These are phyloP conservation scores for Leucoma salicis DNA, from an alignment of 2,888 invertebrate species.

Conservation along the genomic window DNA sequence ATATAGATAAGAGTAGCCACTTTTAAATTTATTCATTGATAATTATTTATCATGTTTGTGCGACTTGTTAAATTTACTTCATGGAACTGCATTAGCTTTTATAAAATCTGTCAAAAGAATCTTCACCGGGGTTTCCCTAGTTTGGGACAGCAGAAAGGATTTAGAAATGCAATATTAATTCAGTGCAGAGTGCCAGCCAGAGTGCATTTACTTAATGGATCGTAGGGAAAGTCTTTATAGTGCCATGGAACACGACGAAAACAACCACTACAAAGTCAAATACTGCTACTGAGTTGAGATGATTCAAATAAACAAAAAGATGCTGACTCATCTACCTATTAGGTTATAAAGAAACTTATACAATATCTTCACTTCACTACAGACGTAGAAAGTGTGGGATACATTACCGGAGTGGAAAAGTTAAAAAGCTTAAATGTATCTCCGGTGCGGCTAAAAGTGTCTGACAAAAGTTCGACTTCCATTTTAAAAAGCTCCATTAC, in stretches of 20 bases:
- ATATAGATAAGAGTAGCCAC: too few species aligned
- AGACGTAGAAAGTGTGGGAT: constrained; percentile 72
- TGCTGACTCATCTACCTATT: constrained; percentile 56
- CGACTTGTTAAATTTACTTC: too few species aligned
- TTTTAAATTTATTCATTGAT: too few species aligned
- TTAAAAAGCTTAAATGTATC: constrained; percentile 83
- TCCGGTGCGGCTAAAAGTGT: constrained; percentile 81
- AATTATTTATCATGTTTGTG: too few species aligned
- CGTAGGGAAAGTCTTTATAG: constrained; percentile 75
- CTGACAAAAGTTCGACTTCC: constrained; percentile 82
- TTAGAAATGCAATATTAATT: constrained; percentile 85
- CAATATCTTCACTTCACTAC: constrained; percentile 61
- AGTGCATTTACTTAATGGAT: constrained; percentile 80
- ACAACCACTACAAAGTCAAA: constrained; percentile 51
- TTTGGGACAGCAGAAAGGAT: constrained; percentile 43
- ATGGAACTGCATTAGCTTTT: too few species aligned
- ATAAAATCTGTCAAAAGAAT: too few species aligned
- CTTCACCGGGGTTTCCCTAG: too few species aligned
- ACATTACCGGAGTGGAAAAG: constrained; percentile 82
- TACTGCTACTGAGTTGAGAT: constrained; percentile 52
- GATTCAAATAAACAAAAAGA: constrained; percentile 67
- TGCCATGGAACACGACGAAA: constrained; percentile 64
- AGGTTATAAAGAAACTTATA: constrained; percentile 65
- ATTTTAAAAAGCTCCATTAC: constrained; percentile 83
- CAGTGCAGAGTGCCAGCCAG: constrained; percentile 71